Evolutionary conservation across 2,888 invertebrate species (phyloP), one percentile per base, ranked within the genome.

Genomic region (Ceraclea dissimilis): DNA sequence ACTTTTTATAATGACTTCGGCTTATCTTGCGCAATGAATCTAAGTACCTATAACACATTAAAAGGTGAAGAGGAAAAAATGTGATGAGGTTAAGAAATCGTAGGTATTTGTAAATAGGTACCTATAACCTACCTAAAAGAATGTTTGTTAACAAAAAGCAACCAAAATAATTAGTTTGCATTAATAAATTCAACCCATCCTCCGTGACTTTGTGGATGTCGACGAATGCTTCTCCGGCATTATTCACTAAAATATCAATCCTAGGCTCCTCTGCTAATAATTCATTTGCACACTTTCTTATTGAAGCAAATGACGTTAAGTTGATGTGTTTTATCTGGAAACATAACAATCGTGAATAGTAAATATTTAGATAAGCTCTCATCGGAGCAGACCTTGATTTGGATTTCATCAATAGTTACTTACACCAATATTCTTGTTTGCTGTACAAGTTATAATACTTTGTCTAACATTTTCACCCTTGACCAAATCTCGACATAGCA

Each of bases 141-240:
- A 88, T 72, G 65, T 83, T 82, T 2, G 86, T 88, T 49, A 90
- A 71, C 52, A 89, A 72, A 68, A 88, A 89, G 1, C 82, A 84
- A 13, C 84, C 85, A 66, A 84, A 83, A 68, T 85, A 83, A 68
- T 88, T 88, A 49, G 83, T 79, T 66, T 86, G 86, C 79, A 86
- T 83, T 56, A 81, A 81, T n/a, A 76, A 67, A 63, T 86, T 83
- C 56, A 87, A 71, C 2, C 84, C 84, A 65, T 88, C 86, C 64
- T 80, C 75, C 1, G 85, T 83, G 0, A 34, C 18, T 64, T 73
- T 76, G 64, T 75, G 73, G n/a, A 73, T 72, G 6, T 20, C 19
- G 50, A 74, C 67, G 10, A 76, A 76, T 21, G 72, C 75, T n/a
- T 76, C 71, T 6, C 80, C 82, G 4, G 83, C 82, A 66, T 83